These are phyloP conservation scores for Apis mellifera DNA, from an alignment of 1,140 invertebrate genomes.

Conservation along the genomic window Amel_HAv3.1 CM009938.2:9387001-9387500, in stretches of 20 bases:
- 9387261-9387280: not conserved
- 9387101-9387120: slow-evolving; percentile 16
- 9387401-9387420: slow-evolving; percentile 38
- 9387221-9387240: not conserved
- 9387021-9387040: slow-evolving; percentile 33
- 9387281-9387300: not conserved
- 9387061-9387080: slow-evolving; percentile 10
- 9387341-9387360: slow-evolving; percentile 42
- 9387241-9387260: slow-evolving; percentile 2
- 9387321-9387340: not conserved
- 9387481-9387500: slow-evolving; percentile 38
- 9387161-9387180: slow-evolving; percentile 48
- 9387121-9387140: slow-evolving; percentile 64
- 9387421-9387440: slow-evolving; percentile 39
- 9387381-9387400: slow-evolving; percentile 57
- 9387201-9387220: slow-evolving; percentile 29
- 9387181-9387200: slow-evolving; percentile 32
- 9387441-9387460: slow-evolving; percentile 32
- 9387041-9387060: slow-evolving; percentile 45
- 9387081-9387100: slow-evolving; percentile 36
- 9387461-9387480: slow-evolving; percentile 24
- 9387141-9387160: slow-evolving; percentile 66
- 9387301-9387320: not conserved
- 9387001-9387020: not conserved
- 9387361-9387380: slow-evolving; percentile 41